Base-by-base conservation (phyloP, 2,113 vertebrate species). In the Sturnira hondurensis region DNA sequence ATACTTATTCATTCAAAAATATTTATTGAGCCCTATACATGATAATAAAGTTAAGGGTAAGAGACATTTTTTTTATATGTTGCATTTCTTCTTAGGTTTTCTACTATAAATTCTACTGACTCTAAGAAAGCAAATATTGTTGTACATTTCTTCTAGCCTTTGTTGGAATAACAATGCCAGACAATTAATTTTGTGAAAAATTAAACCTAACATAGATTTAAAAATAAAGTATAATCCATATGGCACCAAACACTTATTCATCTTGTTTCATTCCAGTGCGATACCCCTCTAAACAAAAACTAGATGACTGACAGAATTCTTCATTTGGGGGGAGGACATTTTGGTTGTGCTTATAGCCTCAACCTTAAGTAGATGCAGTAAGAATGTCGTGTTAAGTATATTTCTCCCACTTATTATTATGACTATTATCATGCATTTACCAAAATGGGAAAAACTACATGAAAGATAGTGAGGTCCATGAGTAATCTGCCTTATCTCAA, bases 401-500 rank as follows among this genome's bases (percentile, higher is more conserved):
- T 89, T 86, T 96, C 9, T 26, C 15, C 41, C 47, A 93, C 45
- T 91, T 97, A 90, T 82, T 93, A 87, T 86, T 93, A 41, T 96
- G 3, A 54, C 90, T 97, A 90, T 84, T 93, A 89, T 86, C 92
- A 47, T 95, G 3, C 83, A 7, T 68, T 96, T 94, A 68, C 28
- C 65, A 74, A 96, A 94, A 65, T 73, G 56, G 36, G 50, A 14
- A 67, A 52, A 94, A 84, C 56, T 65, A 14, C 82, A 78, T 91
- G 0, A 9, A 78, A 71, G 56, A 91, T 93, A 92, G 52, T 85
- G 83, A 89, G 94, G 94, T 86, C 80, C 31, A 97, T 65, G 67
- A 95, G 63, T 94, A 97, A 91, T 91, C 70, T 58, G 47, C 47
- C 67, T 97, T 97, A 93, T 92, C 76, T 96, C 41, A 52, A 93